Evolutionary conservation across 1,140 invertebrate species (phyloP), one percentile per base, ranked within the genome.

Genomic region (Ceratoteleas bidentatus): DNA sequence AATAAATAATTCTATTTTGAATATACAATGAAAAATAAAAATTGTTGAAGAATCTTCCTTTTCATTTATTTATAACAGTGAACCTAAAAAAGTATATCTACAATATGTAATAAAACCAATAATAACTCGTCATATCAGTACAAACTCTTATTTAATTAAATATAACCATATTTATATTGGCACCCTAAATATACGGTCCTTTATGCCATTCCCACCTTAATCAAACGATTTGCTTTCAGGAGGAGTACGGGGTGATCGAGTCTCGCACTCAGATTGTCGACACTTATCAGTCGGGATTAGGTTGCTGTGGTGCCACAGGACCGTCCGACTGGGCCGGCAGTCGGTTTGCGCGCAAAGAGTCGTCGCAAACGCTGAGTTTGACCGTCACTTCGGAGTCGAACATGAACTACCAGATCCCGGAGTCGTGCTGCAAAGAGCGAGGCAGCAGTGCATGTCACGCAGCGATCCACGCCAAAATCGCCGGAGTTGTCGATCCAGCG

Each of bases 291-390:
- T 89, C 93, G 3, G 86, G 94, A 92, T 89, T 96, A 16, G 88
- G 93, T 70, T 96, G 95, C 85, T 96, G 95, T 86, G 95, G 95
- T 14, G 94, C 94, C 7, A 93, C 93, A 78, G 93, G 94, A 57
- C 95, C 95, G 16, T 88, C 88, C 0, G 95, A 96, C 89, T 96
- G 95, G 95, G 92, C 93, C 62, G 92, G 93, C 4, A 95, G 93
- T 75, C 93, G 92, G 82, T 95, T 92, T 79, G 93, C 93, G 49
- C 91, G 91, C 53, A 86, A 81, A 40, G 86, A 88, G 47, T 73
- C 74, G 0, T 82, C 81, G 32, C 40, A 56, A 14, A 79, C 84
- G 8, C 40, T 88, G 0, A 85, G 81, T 33, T 62, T 91, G 2
- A 86, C 87, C 0, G 88, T 91, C 9, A 83, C 88, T 16, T 76